Evolutionary conservation across 2,888 invertebrate genomes (phyloP).

Genomic region (Plebejus anna): DNA sequence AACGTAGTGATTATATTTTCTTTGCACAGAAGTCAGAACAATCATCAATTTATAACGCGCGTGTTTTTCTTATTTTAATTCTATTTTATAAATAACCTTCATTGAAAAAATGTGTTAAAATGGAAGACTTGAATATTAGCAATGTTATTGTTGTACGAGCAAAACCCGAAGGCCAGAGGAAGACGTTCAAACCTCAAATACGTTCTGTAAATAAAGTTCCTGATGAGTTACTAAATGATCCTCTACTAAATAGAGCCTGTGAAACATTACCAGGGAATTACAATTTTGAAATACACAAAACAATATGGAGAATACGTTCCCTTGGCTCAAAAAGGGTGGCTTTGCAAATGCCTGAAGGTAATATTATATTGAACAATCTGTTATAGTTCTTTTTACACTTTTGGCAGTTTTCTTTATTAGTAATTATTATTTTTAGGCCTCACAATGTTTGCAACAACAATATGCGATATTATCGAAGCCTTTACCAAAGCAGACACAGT

Average conservation of each 20-base stretch:
- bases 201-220: constrained; percentile 89
- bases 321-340: constrained; percentile 93
- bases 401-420: not conserved
- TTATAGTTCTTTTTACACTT: not conserved
- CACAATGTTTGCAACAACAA: constrained; percentile 93
- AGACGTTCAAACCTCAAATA: constrained; percentile 87
- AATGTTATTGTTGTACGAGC: constrained; percentile 86
- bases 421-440: constrained; percentile 77
- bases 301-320: constrained; percentile 96
- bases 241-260: constrained; percentile 85
- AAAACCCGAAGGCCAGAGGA: constrained; percentile 84
- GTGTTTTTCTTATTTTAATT: constrained; percentile 57
- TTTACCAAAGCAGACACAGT: constrained; percentile 94
- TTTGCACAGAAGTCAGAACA: no score
- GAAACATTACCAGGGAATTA: constrained; percentile 93
- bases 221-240: constrained; percentile 87
- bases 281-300: constrained; percentile 98
- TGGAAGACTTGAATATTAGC: constrained; percentile 60
- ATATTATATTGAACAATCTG: constrained; percentile 6
- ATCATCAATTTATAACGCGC: constrained; percentile 44
- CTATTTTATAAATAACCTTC: constrained; percentile 30
- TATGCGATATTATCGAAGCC: constrained; percentile 94
- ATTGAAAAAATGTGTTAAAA: constrained; percentile 38
- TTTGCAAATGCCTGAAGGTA: constrained; percentile 97
- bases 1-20: no score